Conservation (phyloP, 2,113 vertebrate genomes). For the Neomonachus schauinslandi region DNA sequence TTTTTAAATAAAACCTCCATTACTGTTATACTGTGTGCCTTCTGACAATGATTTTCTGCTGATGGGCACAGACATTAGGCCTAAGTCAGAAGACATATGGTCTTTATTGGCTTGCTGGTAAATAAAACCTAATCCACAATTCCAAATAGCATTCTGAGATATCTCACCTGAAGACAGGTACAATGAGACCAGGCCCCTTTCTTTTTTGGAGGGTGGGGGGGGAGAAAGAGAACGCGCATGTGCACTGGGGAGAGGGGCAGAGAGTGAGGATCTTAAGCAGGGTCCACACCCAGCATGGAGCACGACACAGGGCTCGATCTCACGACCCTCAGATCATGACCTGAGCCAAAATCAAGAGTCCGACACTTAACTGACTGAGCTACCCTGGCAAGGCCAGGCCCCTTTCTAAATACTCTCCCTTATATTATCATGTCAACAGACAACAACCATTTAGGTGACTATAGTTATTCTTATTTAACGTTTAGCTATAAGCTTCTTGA, state of each 20-base stretch:
- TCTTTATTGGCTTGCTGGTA: background rate
- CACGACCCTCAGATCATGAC: background rate
- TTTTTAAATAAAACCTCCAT: background rate
- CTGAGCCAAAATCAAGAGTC: background rate
- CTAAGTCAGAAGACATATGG: background rate
- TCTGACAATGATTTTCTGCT: background rate
- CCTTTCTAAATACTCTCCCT: background rate
- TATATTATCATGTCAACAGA: background rate
- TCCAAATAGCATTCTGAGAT: background rate
- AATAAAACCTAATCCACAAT: slow-evolving; percentile 10
- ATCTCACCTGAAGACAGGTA: background rate
- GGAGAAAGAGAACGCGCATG: background rate
- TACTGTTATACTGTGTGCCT: background rate
- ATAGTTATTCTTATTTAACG: background rate
- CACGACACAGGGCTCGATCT: background rate
- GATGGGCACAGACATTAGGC: background rate
- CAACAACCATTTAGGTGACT: background rate
- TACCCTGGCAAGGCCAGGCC: background rate
- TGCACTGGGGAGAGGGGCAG: background rate
- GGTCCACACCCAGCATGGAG: background rate
- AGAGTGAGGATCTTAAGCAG: background rate
- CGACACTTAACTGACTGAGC: background rate
- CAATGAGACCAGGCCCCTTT: background rate
- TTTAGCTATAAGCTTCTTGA: background rate
- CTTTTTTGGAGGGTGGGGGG: background rate